Evolutionary conservation across 2,797 vertebrate genomes (phyloP).

Genomic region (Okamejei kenojei): DNA sequence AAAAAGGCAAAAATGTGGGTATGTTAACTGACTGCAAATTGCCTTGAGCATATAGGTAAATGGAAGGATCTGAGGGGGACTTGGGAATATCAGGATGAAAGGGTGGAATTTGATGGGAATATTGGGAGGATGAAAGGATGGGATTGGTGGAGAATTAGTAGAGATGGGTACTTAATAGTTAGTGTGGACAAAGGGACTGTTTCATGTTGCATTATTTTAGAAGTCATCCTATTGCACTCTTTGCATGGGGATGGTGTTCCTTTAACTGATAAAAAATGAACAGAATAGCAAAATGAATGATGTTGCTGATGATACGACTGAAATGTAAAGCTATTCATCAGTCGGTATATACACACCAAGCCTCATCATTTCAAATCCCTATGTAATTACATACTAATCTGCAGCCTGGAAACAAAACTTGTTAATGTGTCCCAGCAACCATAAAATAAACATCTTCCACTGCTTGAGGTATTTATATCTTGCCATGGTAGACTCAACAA

Average conservation of each 20-base stretch:
- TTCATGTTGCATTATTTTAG: too few relatives aligned
- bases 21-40: too few relatives aligned
- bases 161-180: too few relatives aligned
- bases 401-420: neutral
- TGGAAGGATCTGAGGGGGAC: too few relatives aligned
- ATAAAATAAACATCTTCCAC: neutral
- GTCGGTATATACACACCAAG: neutral
- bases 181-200: too few relatives aligned
- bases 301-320: neutral
- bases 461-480: neutral
- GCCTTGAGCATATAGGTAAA: too few relatives aligned
- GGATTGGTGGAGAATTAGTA: too few relatives aligned
- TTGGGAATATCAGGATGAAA: too few relatives aligned
- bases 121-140: too few relatives aligned
- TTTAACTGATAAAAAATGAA: neutral
- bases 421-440: neutral
- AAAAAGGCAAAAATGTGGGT: too few relatives aligned
- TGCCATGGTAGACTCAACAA: neutral
- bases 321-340: neutral
- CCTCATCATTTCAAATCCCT: neutral
- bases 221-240: neutral
- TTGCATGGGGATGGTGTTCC: neutral
- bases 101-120: too few relatives aligned
- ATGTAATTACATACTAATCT: neutral
- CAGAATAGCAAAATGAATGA: neutral